Conservation (phyloP, 2,113 vertebrate genomes). For the Phylloscopus trochiloides region DNA sequence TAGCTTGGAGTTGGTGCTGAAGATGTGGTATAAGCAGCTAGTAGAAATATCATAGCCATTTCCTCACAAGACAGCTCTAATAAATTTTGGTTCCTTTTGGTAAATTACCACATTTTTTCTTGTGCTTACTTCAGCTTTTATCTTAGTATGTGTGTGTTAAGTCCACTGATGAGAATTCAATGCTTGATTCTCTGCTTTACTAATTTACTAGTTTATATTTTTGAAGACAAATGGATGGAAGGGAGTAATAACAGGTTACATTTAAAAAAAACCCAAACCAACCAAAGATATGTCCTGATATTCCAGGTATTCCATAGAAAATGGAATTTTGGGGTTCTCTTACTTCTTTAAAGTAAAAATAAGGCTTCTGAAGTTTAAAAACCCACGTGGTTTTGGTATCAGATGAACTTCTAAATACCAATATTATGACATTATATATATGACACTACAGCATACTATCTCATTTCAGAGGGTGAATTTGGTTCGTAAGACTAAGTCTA, state of each 20-base stretch:
- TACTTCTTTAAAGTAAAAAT: neutral
- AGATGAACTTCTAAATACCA: neutral
- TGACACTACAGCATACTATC: neutral
- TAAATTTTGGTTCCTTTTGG: slow-evolving; percentile 39
- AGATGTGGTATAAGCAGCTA: slow-evolving; percentile 7
- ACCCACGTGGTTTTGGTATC: neutral
- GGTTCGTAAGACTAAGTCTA: neutral
- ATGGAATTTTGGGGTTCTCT: neutral
- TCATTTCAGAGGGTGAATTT: neutral
- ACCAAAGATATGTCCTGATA: neutral
- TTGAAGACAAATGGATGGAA: neutral
- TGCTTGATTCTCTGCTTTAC: neutral
- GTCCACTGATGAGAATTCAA: neutral
- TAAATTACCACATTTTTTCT: slow-evolving; percentile 23
- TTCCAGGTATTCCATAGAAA: neutral
- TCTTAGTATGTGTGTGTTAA: neutral
- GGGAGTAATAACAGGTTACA: neutral
- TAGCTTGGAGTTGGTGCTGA: slow-evolving; percentile 41
- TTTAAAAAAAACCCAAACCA: slow-evolving; percentile 20
- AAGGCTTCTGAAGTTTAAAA: slow-evolving; percentile 13
- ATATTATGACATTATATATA: neutral
- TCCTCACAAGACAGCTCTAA: slow-evolving; percentile 39
- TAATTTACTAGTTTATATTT: neutral
- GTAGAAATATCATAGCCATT: slow-evolving; percentile 40
- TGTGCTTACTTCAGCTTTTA: neutral